Base-by-base conservation (phyloP, 1,140 invertebrate genomes). In the Trichomalopsis sarcophagae region DNA sequence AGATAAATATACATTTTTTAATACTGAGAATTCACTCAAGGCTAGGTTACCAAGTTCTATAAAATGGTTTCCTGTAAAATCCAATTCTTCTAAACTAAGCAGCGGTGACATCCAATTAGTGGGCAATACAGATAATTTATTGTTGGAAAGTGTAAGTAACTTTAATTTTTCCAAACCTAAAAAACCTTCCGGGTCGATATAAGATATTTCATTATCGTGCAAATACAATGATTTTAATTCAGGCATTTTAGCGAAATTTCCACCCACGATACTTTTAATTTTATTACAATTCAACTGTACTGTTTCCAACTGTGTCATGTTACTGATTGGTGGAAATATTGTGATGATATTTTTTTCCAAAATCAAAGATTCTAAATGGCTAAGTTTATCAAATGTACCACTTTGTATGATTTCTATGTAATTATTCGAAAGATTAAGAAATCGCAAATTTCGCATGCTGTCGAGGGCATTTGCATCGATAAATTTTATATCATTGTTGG, bases 371-470 rank as follows among this genome's bases (percentile, higher is more conserved):
- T 69, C 10, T 1, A 89, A 47, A 2, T 27, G 13, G 1, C 10
- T 0, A 2, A 11, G 11, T 30, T 27, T 2, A 13, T 68, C 13
- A n/a, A 23, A 36, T 76, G 68, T 47, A 7, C 80, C 14, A 2
- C 1, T 5, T 66, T 68, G 21, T 11, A 74, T 44, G 2, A n/a
- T 3, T 6, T 84, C 47, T 7, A 79, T 80, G 0, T 83, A 81
- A 80, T 93, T 93, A 2, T 87, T 87, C 0, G 89, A 89, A 0
- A 93, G 69, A 73, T 91, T 88, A 9, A 93, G 83, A 36, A 89
- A 87, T 1, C 86, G 36, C 11, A 93, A 66, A 77, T 90, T 90
- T 0, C 82, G 78, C n/a, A 92, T 13, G 9, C 68, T 71, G 7
- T 88, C 80, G 81, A 93, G 92, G 1, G 89, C 88, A 1, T 66